These are phyloP conservation scores for Lasioglossum vierecki DNA, from an alignment of 2,888 invertebrate genomes.

Conservation along the genomic window DNA sequence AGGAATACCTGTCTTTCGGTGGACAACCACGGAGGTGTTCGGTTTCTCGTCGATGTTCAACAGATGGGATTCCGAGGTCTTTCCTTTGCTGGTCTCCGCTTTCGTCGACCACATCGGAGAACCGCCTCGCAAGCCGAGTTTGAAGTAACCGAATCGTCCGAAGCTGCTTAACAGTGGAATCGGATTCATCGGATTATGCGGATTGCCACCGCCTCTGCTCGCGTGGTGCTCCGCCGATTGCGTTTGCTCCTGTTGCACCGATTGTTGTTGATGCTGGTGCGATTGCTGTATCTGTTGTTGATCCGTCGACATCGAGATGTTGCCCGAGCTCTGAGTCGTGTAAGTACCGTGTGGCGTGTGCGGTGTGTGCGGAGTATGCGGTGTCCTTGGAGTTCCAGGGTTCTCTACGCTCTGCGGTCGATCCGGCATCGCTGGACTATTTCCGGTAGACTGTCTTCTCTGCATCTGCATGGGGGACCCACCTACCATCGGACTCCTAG, in stretches of 20 bases:
- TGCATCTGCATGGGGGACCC: conserved; percentile 85
- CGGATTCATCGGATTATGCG: conserved; percentile 86
- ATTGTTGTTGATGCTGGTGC: conserved; percentile 68
- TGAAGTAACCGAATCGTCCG: conserved; percentile 86
- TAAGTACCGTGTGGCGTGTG: conserved; percentile 73
- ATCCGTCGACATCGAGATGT: conserved; percentile 80
- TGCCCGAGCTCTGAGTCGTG: conserved; percentile 80
- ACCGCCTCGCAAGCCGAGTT: conserved; percentile 88
- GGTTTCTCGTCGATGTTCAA: conserved; percentile 84
- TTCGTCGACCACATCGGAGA: conserved; percentile 88
- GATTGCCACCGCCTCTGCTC: conserved; percentile 84
- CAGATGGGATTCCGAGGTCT: conserved; percentile 81
- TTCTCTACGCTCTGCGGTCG: conserved; percentile 87
- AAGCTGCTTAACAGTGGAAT: conserved; percentile 87
- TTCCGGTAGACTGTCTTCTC: conserved; percentile 85
- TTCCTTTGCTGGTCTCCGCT: conserved; percentile 82
- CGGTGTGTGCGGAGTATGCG: conserved; percentile 83
- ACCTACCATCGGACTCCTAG: conserved; percentile 85
- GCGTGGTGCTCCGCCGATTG: conserved; percentile 74
- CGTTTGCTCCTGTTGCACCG: conserved; percentile 75
- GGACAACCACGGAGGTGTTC: conserved; percentile 81
- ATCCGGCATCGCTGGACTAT: conserved; percentile 86
- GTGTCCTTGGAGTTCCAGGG: conserved; percentile 85
- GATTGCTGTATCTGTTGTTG: conserved; percentile 84
- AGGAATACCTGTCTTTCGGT: conserved; percentile 80